These are phyloP conservation scores for Stichopus horrens DNA, from an alignment of 53 echinoderm and acorn worm species.

Conservation along the genomic window DNA sequence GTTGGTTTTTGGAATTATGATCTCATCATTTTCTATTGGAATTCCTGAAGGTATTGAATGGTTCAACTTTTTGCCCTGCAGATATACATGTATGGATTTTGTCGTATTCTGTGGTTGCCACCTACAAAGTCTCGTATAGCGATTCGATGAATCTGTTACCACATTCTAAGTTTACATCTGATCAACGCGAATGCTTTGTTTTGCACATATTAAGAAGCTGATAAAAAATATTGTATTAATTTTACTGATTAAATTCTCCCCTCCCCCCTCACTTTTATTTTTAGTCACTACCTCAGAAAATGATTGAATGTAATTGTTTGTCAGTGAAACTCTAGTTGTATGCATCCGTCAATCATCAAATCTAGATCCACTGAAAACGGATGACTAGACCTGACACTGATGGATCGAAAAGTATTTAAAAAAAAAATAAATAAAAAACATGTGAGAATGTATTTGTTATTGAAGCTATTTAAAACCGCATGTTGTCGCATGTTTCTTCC, in stretches of 20 bases:
- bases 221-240: neutral
- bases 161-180: no score
- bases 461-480: neutral
- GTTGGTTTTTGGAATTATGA: no score
- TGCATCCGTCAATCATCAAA: neutral
- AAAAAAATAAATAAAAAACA: neutral
- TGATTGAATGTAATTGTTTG: neutral
- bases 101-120: no score
- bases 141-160: no score
- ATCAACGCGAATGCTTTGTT: no score
- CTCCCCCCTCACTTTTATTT: neutral
- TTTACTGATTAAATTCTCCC: neutral
- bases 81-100: no score
- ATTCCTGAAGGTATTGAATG: no score
- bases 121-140: no score
- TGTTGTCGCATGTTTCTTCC: neutral
- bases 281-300: neutral
- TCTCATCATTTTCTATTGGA: no score
- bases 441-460: neutral
- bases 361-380: neutral
- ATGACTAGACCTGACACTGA: neutral
- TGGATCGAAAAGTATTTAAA: neutral
- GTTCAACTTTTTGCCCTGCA: no score
- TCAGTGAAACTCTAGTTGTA: no score
- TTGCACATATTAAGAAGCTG: no score